phyloP scores from a whole-genome alignment of 2,888 invertebrate genomes.

The Orchesellides sinensis region DNA sequence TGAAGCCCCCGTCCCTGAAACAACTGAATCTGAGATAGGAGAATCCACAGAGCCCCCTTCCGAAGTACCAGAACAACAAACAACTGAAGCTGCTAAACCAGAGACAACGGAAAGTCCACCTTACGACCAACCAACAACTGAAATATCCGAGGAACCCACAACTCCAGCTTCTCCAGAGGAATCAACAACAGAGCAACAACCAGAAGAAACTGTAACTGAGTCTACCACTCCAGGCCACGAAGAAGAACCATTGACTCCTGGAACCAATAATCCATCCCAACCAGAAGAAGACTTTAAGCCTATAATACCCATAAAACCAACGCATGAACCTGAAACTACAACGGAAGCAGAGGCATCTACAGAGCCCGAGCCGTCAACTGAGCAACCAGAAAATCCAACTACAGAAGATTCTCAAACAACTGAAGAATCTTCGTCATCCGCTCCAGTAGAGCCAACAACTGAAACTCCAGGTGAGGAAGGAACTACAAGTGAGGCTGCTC shows the following conservation, averaged over 20 bases:
- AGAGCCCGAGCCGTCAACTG: neutral
- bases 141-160: constrained; percentile 7
- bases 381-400: neutral
- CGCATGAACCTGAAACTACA: neutral
- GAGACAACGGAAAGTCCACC: neutral
- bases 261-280: neutral
- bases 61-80: neutral
- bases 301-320: neutral
- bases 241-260: neutral
- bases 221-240: neutral
- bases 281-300: neutral
- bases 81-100: neutral
- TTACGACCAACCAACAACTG: neutral
- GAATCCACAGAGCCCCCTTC: neutral
- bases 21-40: neutral
- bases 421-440: neutral
- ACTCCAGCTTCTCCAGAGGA: neutral
- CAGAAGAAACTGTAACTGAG: neutral
- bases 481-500: neutral
- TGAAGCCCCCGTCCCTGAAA: neutral
- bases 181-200: neutral
- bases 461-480: neutral
- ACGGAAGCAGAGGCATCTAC: neutral
- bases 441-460: neutral
- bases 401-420: constrained; percentile 17